Evolutionary conservation across 2,113 vertebrate genomes (phyloP).

Genomic region (Rhinoptilus africanus): DNA sequence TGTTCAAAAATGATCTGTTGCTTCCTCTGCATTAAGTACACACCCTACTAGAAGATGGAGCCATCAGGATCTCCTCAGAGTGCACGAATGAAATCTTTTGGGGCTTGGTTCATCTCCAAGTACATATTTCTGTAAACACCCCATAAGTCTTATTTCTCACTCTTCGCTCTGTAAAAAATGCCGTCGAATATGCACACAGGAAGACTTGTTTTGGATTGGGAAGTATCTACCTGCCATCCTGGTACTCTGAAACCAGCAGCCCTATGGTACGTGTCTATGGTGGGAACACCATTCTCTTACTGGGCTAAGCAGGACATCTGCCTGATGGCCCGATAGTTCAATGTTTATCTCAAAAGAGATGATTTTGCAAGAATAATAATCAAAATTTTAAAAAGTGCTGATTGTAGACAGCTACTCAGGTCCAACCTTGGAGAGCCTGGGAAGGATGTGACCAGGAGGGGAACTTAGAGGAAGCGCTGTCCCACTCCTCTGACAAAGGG

Average conservation of each 20-base stretch:
- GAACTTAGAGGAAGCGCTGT: background rate
- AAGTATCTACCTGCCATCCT: background rate
- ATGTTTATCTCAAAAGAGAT: background rate
- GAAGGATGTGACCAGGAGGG: background rate
- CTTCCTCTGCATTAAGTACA: background rate
- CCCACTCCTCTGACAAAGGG: background rate
- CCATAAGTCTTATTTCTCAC: background rate
- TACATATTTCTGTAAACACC: background rate
- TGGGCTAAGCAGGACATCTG: background rate
- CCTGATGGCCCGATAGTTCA: background rate
- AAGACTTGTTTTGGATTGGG: background rate
- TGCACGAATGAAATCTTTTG: background rate
- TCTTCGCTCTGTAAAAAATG: background rate
- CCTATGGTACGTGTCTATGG: background rate
- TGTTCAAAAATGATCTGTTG: background rate
- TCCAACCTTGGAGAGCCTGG: background rate
- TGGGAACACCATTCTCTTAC: background rate
- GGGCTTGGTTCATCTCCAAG: background rate
- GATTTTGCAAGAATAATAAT: background rate
- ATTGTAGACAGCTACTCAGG: background rate
- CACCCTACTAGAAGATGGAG: background rate
- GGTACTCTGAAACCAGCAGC: background rate
- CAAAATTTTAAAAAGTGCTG: background rate
- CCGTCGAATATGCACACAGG: background rate
- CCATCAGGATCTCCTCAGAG: background rate